Percentiles rank a stretch among this genome's conserved stretches.
phyloP scores from a whole-genome alignment of 2,888 invertebrate genomes.

The Dryococelus australis region DNA sequence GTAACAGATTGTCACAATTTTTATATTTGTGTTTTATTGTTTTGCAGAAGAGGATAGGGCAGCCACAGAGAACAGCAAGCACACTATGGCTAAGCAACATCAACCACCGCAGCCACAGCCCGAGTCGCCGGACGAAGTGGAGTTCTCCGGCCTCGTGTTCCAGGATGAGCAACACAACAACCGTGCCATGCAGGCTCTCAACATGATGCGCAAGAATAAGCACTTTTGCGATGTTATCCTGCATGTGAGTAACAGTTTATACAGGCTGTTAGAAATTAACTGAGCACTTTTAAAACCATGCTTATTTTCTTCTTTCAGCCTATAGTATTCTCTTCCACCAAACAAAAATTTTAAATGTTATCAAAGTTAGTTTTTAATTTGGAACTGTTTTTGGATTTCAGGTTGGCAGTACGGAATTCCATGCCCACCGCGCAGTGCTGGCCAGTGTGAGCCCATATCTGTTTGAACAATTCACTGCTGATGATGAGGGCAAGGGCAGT shows the following conservation, averaged over 20 bases:
- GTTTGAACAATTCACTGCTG: constrained; percentile 73
- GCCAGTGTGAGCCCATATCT: constrained; percentile 81
- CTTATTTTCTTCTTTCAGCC: too few species aligned
- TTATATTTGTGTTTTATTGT: neutral
- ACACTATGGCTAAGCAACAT: neutral
- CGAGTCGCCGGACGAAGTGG: neutral
- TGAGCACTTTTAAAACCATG: too few species aligned
- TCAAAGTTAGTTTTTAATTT: too few species aligned
- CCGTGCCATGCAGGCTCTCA: constrained; percentile 71
- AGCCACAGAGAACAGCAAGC: neutral
- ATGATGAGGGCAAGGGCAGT: constrained; percentile 60
- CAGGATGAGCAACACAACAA: constrained; percentile 66
- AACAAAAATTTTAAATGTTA: too few species aligned
- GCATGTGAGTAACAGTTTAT: constrained; percentile 65
- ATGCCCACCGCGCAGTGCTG: constrained; percentile 80
- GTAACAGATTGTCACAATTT: too few species aligned
- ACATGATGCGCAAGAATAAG: constrained; percentile 81
- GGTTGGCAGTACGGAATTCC: constrained; percentile 74
- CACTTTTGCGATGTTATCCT: constrained; percentile 88
- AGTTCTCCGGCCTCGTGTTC: constrained; percentile 58
- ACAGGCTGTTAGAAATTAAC: too few species aligned
- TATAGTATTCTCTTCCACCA: too few species aligned
- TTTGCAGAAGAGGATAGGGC: neutral
- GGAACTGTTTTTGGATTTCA: constrained; percentile 50
- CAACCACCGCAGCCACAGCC: neutral